phyloP scores from a whole-genome alignment of 2,888 invertebrate species.

The Synergus laeviventris region DNA sequence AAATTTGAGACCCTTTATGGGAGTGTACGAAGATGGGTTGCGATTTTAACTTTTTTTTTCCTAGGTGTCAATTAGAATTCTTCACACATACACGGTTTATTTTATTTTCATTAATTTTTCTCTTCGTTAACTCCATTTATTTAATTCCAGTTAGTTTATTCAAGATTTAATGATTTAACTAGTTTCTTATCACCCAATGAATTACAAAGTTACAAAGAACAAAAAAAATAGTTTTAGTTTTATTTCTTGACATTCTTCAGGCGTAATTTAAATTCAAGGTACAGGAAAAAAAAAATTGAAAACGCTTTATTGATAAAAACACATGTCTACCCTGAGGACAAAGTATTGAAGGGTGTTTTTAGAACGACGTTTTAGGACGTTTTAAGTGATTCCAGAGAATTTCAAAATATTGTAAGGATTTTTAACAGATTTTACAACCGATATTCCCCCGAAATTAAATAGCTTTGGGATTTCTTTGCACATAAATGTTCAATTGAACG shows the following conservation, averaged over 20 bases:
- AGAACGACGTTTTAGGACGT: no score
- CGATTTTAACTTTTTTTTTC: slow-evolving; percentile 3
- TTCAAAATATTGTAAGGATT: no score
- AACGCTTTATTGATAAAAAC: no score
- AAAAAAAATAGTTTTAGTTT: neutral
- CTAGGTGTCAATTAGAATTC: slow-evolving; percentile 18
- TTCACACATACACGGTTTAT: neutral
- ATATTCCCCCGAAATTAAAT: no score
- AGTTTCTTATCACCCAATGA: neutral
- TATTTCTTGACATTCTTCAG: neutral
- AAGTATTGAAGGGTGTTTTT: no score
- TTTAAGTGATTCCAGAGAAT: no score
- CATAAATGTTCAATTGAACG: no score
- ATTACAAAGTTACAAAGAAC: neutral
- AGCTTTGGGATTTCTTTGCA: no score
- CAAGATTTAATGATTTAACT: neutral
- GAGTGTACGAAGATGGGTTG: slow-evolving; percentile 3
- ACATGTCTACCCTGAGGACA: no score
- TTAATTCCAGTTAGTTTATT: neutral
- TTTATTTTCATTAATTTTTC: neutral
- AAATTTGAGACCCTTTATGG: slow-evolving; percentile 15
- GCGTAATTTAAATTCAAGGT: no score
- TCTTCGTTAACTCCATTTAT: neutral
- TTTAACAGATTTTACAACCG: no score
- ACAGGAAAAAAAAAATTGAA: no score